phyloP scores from a whole-genome alignment of 2,797 vertebrate genomes.

The Catostomus latipinnis region DNA sequence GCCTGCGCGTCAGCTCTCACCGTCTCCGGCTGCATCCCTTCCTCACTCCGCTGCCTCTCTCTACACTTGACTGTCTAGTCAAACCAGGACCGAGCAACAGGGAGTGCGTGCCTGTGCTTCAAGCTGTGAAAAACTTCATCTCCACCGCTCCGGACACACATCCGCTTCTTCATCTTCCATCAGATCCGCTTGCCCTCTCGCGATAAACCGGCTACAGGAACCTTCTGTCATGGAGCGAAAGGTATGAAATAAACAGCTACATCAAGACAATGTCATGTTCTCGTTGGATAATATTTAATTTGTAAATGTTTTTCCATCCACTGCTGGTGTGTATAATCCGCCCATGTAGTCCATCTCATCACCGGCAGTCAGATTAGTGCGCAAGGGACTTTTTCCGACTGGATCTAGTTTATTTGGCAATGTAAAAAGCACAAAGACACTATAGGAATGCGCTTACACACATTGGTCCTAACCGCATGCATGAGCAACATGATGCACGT shows the following conservation, averaged over 20 bases:
- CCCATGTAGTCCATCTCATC: slow-evolving; percentile 52
- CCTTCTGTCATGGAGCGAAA: slow-evolving; percentile 81
- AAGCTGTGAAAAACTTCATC: slow-evolving; percentile 74
- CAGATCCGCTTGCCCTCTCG: slow-evolving; percentile 63
- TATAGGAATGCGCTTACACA: slow-evolving; percentile 63
- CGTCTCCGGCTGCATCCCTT: slow-evolving; percentile 75
- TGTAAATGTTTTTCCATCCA: slow-evolving; percentile 63
- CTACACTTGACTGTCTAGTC: slow-evolving; percentile 66
- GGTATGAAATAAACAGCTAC: slow-evolving; percentile 76
- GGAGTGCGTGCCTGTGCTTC: slow-evolving; percentile 61
- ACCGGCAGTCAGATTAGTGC: slow-evolving; percentile 69
- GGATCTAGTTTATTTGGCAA: slow-evolving; percentile 69
- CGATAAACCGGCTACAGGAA: slow-evolving; percentile 14
- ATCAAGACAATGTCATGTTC: slow-evolving; percentile 38
- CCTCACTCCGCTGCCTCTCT: slow-evolving; percentile 50
- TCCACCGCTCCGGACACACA: slow-evolving; percentile 65
- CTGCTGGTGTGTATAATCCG: slow-evolving; percentile 61
- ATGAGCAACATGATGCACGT: slow-evolving; percentile 8
- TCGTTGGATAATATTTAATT: slow-evolving; percentile 29
- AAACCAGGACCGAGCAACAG: slow-evolving; percentile 55
- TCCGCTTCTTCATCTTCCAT: slow-evolving; percentile 62
- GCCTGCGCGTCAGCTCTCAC: slow-evolving; percentile 78
- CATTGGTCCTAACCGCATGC: background rate
- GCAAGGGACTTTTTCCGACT: slow-evolving; percentile 70
- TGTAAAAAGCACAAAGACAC: slow-evolving; percentile 23